phyloP scores from a whole-genome alignment of 2,113 vertebrate genomes.

The Phyllostomus hastatus region DNA sequence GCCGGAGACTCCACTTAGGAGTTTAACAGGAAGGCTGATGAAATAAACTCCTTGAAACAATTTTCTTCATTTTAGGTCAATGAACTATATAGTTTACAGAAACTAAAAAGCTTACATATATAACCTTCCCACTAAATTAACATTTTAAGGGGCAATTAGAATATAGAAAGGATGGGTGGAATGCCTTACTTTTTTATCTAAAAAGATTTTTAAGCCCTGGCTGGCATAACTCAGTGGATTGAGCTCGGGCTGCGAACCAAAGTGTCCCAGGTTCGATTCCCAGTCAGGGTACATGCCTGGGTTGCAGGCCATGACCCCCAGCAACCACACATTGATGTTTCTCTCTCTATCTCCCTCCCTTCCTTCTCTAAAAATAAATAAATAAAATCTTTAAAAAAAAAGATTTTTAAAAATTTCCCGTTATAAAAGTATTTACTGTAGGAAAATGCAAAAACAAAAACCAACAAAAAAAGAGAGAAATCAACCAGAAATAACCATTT shows the following conservation, averaged over 20 bases:
- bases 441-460: background rate
- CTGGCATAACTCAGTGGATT: too few relatives aligned
- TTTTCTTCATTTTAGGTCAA: background rate
- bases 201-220: background rate
- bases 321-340: too few relatives aligned
- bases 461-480: background rate
- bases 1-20: background rate
- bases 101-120: background rate
- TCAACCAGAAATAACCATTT: background rate
- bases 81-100: background rate
- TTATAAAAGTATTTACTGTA: background rate
- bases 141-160: slow-evolving; percentile 54
- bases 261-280: too few relatives aligned
- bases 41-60: background rate
- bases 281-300: too few relatives aligned
- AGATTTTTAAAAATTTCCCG: background rate
- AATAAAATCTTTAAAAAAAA: too few relatives aligned
- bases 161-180: background rate
- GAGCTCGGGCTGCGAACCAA: too few relatives aligned
- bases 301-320: too few relatives aligned
- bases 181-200: background rate
- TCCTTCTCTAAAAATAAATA: too few relatives aligned
- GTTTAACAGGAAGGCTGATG: background rate
- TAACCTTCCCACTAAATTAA: background rate
- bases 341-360: too few relatives aligned